phyloP scores from a whole-genome alignment of 2,113 vertebrate species.

The Bubalus kerabau region DNA sequence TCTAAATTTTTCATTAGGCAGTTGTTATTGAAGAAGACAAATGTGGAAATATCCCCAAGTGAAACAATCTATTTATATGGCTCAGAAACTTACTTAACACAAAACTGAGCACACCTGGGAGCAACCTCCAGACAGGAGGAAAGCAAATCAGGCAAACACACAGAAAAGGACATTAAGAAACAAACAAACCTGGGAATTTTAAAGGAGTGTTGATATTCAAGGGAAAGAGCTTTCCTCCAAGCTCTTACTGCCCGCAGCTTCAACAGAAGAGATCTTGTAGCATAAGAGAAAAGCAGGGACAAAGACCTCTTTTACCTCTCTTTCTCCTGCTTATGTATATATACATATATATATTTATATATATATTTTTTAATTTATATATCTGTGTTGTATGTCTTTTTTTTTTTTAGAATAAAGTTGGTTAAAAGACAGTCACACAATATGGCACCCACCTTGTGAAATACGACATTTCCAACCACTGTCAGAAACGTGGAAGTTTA shows the following conservation, averaged over 20 bases:
- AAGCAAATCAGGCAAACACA: not conserved
- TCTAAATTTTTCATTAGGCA: conserved; percentile 58
- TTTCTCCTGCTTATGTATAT: not conserved
- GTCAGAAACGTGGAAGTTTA: not conserved
- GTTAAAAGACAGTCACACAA: not conserved
- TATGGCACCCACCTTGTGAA: not conserved
- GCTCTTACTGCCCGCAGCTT: not conserved
- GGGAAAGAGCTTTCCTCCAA: not conserved
- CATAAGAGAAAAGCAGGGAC: not conserved
- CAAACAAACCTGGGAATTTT: not conserved
- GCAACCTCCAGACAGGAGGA: conserved; percentile 32
- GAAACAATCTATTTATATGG: conserved; percentile 33
- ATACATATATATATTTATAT: too few relatives aligned
- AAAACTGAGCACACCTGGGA: not conserved
- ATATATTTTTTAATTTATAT: too few relatives aligned
- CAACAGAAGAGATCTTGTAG: not conserved
- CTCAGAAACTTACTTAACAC: conserved; percentile 42
- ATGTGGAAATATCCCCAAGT: not conserved
- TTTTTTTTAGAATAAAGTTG: not conserved
- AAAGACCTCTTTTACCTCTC: not conserved
- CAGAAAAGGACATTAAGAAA: not conserved
- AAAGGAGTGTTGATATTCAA: not conserved
- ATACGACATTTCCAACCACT: not conserved
- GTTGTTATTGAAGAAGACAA: conserved; percentile 13
- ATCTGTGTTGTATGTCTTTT: not conserved